phyloP scores from a whole-genome alignment of 2,113 vertebrate genomes.

The Nasalis larvatus region DNA sequence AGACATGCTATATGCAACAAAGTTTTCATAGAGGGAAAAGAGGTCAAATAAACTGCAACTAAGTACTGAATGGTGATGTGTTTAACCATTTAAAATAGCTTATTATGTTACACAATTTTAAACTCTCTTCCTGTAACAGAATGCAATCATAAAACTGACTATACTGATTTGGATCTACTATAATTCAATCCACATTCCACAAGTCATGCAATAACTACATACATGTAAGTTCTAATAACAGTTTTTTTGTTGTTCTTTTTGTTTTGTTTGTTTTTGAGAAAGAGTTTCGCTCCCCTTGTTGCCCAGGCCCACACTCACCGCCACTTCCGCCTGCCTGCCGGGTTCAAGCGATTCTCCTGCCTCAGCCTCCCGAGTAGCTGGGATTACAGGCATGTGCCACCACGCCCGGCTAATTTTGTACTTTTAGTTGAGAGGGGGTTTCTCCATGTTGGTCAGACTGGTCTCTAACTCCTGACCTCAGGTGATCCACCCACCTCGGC shows the following conservation, averaged over 20 bases:
- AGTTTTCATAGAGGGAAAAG: conserved; percentile 37
- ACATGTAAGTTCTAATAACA: conserved; percentile 13
- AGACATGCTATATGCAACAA: conserved; percentile 16
- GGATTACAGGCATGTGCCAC: no score
- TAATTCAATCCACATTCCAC: conserved; percentile 56
- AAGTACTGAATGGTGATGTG: neutral
- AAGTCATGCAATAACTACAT: conserved; percentile 34
- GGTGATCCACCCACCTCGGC: no score
- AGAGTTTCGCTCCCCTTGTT: no score
- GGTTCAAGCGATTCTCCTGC: no score
- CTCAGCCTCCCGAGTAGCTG: no score
- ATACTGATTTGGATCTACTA: conserved; percentile 48
- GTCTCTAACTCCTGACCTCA: no score
- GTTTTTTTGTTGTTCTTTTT: neutral
- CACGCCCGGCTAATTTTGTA: no score
- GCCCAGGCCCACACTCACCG: no score
- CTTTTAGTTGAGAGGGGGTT: no score
- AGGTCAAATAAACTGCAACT: conserved; percentile 23
- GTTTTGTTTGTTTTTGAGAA: no score
- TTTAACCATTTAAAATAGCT: conserved; percentile 36
- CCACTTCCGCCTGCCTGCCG: no score
- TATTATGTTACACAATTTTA: neutral
- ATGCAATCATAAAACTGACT: conserved; percentile 45
- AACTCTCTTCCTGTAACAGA: conserved; percentile 25
- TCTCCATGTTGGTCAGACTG: no score